Percentiles rank a stretch among this genome's conserved stretches.
Conservation (phyloP, 1,140 invertebrate species). For the Dendroctonus ponderosae region DNA sequence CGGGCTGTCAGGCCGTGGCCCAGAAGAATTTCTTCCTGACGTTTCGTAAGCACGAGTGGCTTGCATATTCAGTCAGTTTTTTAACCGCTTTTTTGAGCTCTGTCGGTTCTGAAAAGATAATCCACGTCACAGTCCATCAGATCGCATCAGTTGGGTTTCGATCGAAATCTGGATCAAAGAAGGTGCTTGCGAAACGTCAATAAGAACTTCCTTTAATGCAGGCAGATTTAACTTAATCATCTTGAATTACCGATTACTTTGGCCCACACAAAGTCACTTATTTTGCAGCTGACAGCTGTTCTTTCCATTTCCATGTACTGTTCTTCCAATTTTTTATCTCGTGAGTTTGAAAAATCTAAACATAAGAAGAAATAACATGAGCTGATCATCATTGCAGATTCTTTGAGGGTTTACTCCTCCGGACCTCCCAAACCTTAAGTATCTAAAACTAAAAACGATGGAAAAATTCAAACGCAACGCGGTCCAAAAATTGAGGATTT, state of each 20-base stretch:
- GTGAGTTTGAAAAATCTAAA: no score
- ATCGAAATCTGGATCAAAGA: no score
- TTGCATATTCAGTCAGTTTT: neutral
- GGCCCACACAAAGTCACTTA: conserved; percentile 30
- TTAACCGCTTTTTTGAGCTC: neutral
- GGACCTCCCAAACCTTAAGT: no score
- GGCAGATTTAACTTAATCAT: neutral
- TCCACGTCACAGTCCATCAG: neutral
- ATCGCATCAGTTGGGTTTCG: neutral
- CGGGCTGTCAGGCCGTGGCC: neutral
- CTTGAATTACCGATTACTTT: conserved; percentile 52
- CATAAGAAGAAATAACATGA: no score
- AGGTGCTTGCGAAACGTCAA: neutral
- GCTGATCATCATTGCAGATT: no score
- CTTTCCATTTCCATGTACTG: conserved; percentile 4
- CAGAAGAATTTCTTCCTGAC: no score
- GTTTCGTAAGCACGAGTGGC: no score
- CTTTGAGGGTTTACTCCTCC: no score
- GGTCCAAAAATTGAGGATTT: no score
- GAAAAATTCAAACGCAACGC: no score
- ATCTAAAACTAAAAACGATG: no score
- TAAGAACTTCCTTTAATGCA: neutral
- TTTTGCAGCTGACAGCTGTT: neutral
- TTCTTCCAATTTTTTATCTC: neutral
- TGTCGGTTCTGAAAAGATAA: neutral